Conservation (phyloP, 2,113 vertebrate species). For the Panurus biarmicus region DNA sequence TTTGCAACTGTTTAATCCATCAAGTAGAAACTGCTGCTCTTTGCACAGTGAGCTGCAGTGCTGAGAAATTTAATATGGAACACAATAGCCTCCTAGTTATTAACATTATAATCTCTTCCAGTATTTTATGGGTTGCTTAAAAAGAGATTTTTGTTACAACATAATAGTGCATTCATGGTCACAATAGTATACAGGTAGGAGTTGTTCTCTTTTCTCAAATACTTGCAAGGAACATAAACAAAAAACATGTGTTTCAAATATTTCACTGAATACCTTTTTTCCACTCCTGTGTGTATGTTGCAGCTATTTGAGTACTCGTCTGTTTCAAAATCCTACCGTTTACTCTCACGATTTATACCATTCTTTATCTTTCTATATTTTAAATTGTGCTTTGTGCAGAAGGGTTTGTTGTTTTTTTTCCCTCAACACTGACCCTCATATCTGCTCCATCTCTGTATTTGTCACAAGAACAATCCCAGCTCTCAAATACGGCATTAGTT, state of each 20-base stretch:
- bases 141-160: slow-evolving; percentile 75
- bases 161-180: slow-evolving; percentile 73
- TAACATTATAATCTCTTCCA: slow-evolving; percentile 70
- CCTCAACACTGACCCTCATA: not conserved
- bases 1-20: slow-evolving; percentile 74
- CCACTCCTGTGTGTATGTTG: slow-evolving; percentile 34
- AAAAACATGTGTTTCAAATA: slow-evolving; percentile 76
- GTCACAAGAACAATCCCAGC: not conserved
- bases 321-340: slow-evolving; percentile 36
- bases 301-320: slow-evolving; percentile 34
- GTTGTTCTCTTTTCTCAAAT: slow-evolving; percentile 67
- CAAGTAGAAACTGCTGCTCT: slow-evolving; percentile 67
- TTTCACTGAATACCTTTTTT: slow-evolving; percentile 68
- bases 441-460: not conserved
- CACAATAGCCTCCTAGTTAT: slow-evolving; percentile 63
- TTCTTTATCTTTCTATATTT: slow-evolving; percentile 20
- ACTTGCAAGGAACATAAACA: slow-evolving; percentile 76
- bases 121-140: slow-evolving; percentile 68
- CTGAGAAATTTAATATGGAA: slow-evolving; percentile 72
- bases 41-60: slow-evolving; percentile 58
- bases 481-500: not conserved
- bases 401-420: too few relatives aligned
- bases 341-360: slow-evolving; percentile 24
- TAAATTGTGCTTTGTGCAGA: slow-evolving; percentile 25
- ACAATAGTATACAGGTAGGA: slow-evolving; percentile 72